Evolutionary conservation across 2,797 vertebrate species (phyloP).

Genomic region (Halcyon smyrnensis): DNA sequence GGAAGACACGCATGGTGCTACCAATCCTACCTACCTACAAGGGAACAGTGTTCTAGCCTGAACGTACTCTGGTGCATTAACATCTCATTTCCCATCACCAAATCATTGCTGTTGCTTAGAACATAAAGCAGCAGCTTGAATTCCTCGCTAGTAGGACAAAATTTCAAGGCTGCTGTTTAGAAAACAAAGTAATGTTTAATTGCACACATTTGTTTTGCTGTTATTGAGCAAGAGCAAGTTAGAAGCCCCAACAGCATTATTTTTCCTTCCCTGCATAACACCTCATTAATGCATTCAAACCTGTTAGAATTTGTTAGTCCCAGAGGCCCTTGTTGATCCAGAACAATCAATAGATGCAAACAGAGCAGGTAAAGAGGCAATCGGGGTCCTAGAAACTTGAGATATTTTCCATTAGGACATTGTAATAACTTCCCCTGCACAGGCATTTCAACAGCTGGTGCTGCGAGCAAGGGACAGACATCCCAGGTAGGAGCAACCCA

Average conservation of each 20-base stretch:
- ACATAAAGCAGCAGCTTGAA: not conserved
- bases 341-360: constrained; percentile 41
- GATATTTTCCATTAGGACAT: constrained; percentile 11
- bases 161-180: constrained; percentile 38
- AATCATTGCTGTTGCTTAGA: not conserved
- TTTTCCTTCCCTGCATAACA: not conserved
- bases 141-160: not conserved
- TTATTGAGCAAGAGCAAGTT: constrained; percentile 26
- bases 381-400: constrained; percentile 19
- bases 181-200: constrained; percentile 63
- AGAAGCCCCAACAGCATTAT: constrained; percentile 18
- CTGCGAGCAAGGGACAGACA: not conserved
- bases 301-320: constrained; percentile 21
- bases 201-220: constrained; percentile 35
- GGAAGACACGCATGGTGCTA: not conserved
- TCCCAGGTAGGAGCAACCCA: not conserved
- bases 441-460: not conserved
- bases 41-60: not conserved
- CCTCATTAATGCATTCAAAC: constrained; percentile 49
- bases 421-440: not conserved
- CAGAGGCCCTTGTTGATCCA: constrained; percentile 19
- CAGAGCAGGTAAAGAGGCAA: constrained; percentile 55
- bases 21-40: not conserved
- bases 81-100: not conserved
- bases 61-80: not conserved